Evolutionary conservation across 2,797 vertebrate species (phyloP), one percentile per base, ranked within the genome.

Genomic region (Urosaurus nigricauda): DNA sequence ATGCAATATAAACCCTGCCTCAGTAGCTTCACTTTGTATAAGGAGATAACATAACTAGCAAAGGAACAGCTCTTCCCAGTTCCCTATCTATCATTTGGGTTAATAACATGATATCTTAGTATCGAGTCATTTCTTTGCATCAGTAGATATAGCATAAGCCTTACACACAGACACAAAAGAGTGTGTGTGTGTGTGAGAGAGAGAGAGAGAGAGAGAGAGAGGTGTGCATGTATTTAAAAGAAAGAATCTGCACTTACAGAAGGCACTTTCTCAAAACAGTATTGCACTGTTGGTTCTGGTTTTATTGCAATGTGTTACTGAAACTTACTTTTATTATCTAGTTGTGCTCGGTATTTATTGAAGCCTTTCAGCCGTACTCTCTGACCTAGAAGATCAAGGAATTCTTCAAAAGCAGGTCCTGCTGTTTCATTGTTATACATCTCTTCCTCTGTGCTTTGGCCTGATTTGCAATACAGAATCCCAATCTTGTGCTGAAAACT

Each of bases 401-500:
- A 99, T 95, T 99, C 98, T 4, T 99, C 98, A 90, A 99, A 98
- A 13, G 98, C 98, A 0, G 98, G 98, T 7, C 98, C 98, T 0
- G 98, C 98, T 3, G 97, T 98, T 96, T 99, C 99, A 1, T 99
- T 99, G 96, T 99, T 99, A 93, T 99, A 99, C 99, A 99, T 99
- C 94, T 99, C 98, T 92, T 99, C 99, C 87, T 99, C 99, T 0
- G 98, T 99, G 97, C 98, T 98, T 96, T 99, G 99, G 90, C 98
- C 98, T 1, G 98, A 98, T 96, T 98, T 98, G 95, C 99, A 99
- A 96, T 99, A 99, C 89, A 99, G 97, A 89, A 99, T 98, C 63
- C 99, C 99, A 89, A 99, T 98, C 95, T 99, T 99, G 96, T 99
- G 99, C 94, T 99, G 99, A 97, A 99, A 99, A 96, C 98, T 99